Evolutionary conservation across 2,888 invertebrate species (phyloP).

Genomic region (Automeris io): DNA sequence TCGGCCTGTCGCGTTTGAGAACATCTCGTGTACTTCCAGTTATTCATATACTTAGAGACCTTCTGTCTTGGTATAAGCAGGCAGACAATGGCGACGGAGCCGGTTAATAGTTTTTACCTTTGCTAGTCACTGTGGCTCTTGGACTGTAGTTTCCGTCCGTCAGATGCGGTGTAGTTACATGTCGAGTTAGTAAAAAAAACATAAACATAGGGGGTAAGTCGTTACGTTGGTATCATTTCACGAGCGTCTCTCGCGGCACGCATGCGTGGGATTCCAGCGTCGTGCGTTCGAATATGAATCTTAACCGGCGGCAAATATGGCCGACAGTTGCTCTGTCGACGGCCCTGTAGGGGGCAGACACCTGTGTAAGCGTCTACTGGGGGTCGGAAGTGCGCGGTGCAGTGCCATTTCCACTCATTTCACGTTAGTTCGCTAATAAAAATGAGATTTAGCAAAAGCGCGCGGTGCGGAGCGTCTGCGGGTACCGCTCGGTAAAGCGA

Average conservation of each 20-base stretch:
- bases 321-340: constrained; percentile 17
- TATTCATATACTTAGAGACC: no score
- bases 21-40: no score
- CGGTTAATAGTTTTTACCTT: no score
- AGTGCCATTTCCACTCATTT: constrained; percentile 72
- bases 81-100: no score
- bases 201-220: no score
- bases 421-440: constrained; percentile 69
- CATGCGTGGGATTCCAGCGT: constrained; percentile 28
- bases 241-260: constrained; percentile 13
- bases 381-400: constrained; percentile 71
- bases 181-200: no score
- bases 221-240: no score
- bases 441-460: constrained; percentile 56
- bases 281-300: constrained; percentile 21
- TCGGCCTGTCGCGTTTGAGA: no score
- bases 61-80: no score
- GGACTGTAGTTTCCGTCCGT: no score
- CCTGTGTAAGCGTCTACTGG: constrained; percentile 56
- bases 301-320: constrained; percentile 20
- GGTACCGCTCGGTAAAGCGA: constrained; percentile 22
- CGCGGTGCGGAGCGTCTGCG: constrained; percentile 16
- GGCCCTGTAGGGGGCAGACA: constrained; percentile 41
- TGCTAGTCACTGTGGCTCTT: no score
- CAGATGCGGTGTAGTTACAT: no score